Evolutionary conservation across 2,113 vertebrate genomes (phyloP), one percentile per base, ranked within the genome.

Genomic region (Felis chaus): DNA sequence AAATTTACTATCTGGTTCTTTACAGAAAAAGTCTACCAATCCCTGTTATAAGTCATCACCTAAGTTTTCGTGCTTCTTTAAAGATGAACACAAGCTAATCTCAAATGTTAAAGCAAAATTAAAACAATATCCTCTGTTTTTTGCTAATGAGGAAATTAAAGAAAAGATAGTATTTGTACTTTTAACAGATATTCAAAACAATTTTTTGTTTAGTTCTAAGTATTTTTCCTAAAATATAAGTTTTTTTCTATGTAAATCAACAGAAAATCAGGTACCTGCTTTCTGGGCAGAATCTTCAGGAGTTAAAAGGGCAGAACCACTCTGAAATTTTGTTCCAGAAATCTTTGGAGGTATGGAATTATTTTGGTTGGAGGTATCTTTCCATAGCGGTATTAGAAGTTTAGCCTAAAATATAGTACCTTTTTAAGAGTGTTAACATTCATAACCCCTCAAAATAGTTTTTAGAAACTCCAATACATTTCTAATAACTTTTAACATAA

Each of bases 231-330:
- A 7, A 87, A 73, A 94, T 36, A 16, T 1, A 55, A 33, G 31
- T 92, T 63, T 68, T 91, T 61, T 53, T 81, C 87, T 90, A 12
- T 10, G 15, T 79, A 89, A 71, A 78, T 25, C 5, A 55, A 94
- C 15, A 79, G 80, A 92, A 91, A 96, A 92, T 50, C 48, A 90
- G 31, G 45, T 92, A 97, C 96, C 90, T 91, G 48, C 92, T 94
- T 85, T 97, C 76, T 84, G 55, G 23, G 65, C 71, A 73, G 97
- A 97, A 89, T 84, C 86, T 87, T 93, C 82, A 25, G 89, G 76
- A 65, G 66, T 97, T 94, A 96, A 81, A 10, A 95, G 36, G 41
- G 33, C 68, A 88, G 96, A 94, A 84, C 66, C 81, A 33, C 23
- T 81, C 39, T 76, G 95, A 29, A 93, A 71, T 66, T 93, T 36